These are phyloP conservation scores for Metallyticus violacea DNA, from an alignment of 2,888 invertebrate species.

Conservation along the genomic window DNA sequence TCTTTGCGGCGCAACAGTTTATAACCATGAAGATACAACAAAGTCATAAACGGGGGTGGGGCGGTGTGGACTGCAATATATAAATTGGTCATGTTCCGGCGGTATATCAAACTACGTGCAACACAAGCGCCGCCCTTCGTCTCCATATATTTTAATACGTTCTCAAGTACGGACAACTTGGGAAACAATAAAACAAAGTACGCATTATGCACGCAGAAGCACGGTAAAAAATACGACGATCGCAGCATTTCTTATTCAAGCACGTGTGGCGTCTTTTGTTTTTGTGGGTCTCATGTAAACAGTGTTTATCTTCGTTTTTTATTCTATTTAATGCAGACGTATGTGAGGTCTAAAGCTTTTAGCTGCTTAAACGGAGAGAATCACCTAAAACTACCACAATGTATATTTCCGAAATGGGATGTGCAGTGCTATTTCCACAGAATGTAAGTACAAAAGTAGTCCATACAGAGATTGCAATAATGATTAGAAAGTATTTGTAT, in stretches of 20 bases:
- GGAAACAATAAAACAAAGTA: not conserved
- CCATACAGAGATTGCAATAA: no score
- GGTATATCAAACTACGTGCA: not conserved
- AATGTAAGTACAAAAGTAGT: no score
- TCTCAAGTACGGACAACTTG: not conserved
- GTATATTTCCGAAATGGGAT: no score
- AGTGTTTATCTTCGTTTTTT: no score
- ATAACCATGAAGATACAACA: not conserved
- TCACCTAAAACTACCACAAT: no score
- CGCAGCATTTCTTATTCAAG: not conserved
- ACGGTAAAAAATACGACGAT: not conserved
- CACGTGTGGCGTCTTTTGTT: not conserved
- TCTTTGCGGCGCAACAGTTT: not conserved
- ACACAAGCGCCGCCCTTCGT: not conserved
- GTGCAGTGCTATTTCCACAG: no score
- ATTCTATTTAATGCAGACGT: no score
- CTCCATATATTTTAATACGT: not conserved
- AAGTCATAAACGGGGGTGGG: not conserved
- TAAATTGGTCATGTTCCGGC: not conserved
- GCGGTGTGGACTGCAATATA: not conserved
- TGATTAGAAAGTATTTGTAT: no score
- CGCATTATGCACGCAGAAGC: not conserved
- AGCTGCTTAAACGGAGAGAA: no score
- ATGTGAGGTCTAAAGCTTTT: no score
- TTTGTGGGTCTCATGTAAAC: no score